Evolutionary conservation across 2,888 invertebrate species (phyloP).

Genomic region (Aquatica leii): DNA sequence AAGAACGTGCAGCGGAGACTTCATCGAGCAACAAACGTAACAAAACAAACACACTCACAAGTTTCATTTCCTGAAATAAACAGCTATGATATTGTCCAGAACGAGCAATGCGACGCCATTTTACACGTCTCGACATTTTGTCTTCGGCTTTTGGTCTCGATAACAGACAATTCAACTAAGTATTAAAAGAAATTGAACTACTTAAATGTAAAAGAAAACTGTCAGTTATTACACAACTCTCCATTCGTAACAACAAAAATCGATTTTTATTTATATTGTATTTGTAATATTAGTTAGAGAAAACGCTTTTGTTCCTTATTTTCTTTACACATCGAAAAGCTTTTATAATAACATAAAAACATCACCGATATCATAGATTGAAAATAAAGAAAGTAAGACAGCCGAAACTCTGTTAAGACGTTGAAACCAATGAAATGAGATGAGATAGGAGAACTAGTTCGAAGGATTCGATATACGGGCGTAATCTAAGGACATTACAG

Average conservation of each 20-base stretch:
- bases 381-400: constrained; percentile 24
- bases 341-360: constrained; percentile 15
- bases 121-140: constrained; percentile 50
- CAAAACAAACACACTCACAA: constrained; percentile 54
- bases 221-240: constrained; percentile 19
- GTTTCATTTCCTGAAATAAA: constrained; percentile 57
- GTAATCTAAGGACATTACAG: constrained; percentile 50
- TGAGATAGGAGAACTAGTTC: constrained; percentile 44
- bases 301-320: not conserved
- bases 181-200: constrained; percentile 32
- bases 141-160: constrained; percentile 42
- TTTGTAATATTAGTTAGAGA: not conserved
- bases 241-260: not conserved
- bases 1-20: constrained; percentile 35
- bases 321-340: constrained; percentile 8
- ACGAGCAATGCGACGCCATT: constrained; percentile 50
- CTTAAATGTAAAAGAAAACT: constrained; percentile 23
- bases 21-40: constrained; percentile 49
- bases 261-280: constrained; percentile 2
- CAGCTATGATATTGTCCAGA: constrained; percentile 52
- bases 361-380: constrained; percentile 10
- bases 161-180: constrained; percentile 31
- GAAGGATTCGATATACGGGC: constrained; percentile 45
- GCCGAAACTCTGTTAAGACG: constrained; percentile 47
- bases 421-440: constrained; percentile 53